Percentiles rank a stretch among this genome's conserved stretches.
These are phyloP conservation scores for Onychomys torridus DNA, from an alignment of 2,797 vertebrate species.

Conservation along the genomic window DNA sequence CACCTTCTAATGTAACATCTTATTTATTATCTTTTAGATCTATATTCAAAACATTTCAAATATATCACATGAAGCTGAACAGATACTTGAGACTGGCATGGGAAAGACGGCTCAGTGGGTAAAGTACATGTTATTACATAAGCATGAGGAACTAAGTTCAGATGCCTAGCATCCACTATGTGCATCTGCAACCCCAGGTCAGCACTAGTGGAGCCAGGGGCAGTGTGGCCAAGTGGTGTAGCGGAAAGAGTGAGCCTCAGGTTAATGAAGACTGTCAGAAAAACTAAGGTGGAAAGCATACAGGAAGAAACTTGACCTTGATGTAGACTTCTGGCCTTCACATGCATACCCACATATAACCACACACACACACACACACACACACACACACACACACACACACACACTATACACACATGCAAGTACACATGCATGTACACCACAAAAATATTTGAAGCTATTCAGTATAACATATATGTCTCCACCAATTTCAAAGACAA, in stretches of 20 bases:
- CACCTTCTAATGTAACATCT: conserved; percentile 29
- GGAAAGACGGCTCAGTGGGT: background rate
- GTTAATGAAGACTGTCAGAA: background rate
- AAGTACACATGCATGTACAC: background rate
- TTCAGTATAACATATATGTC: conserved; percentile 7
- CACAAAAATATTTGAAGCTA: conserved; percentile 50
- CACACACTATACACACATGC: background rate
- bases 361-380: background rate
- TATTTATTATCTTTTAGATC: conserved; percentile 26
- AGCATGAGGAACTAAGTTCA: background rate
- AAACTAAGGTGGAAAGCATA: background rate
- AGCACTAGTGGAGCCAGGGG: background rate
- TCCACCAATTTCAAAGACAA: conserved; percentile 63
- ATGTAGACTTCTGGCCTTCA: background rate
- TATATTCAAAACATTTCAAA: conserved; percentile 44
- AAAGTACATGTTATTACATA: background rate
- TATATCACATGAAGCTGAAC: conserved; percentile 34
- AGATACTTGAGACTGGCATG: background rate
- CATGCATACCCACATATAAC: background rate
- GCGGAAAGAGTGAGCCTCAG: background rate
- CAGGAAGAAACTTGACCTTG: background rate
- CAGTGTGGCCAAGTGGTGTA: background rate
- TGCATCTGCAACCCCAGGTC: background rate
- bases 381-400: background rate
- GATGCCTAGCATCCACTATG: background rate